Conservation (phyloP, 2,113 vertebrate genomes). For the Salvelinus alpinus region DNA sequence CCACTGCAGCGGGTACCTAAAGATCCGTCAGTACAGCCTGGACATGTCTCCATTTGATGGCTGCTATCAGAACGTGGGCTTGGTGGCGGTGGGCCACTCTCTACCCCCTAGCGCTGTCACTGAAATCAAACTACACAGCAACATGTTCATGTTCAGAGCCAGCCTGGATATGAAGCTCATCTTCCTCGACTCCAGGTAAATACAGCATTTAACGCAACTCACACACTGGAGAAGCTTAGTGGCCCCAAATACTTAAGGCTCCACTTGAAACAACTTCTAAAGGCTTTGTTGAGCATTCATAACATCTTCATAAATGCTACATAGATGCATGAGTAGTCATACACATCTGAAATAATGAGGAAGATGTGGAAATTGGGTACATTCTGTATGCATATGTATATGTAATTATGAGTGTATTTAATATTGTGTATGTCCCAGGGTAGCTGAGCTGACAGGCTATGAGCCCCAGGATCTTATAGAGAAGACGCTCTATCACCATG, state of each 20-base stretch:
- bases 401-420: not conserved
- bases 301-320: too few relatives aligned
- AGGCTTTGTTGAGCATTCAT: not conserved
- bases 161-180: slow-evolving; percentile 98
- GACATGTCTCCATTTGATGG: slow-evolving; percentile 98
- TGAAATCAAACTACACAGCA: slow-evolving; percentile 96
- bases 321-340: too few relatives aligned
- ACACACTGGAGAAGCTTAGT: not conserved
- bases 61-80: slow-evolving; percentile 98
- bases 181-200: slow-evolving; percentile 94
- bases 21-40: slow-evolving; percentile 95
- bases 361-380: too few relatives aligned
- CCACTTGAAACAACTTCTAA: not conserved
- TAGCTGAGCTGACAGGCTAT: slow-evolving; percentile 95
- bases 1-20: slow-evolving; percentile 96
- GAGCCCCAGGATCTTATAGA: slow-evolving; percentile 98
- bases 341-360: too few relatives aligned
- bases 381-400: not conserved
- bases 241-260: not conserved
- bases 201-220: not conserved
- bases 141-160: slow-evolving; percentile 99
- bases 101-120: slow-evolving; percentile 94
- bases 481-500: slow-evolving; percentile 97
- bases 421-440: slow-evolving; percentile 69
- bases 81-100: slow-evolving; percentile 95